These are phyloP conservation scores for Caprella mutica DNA, from an alignment of 2,888 invertebrate genomes.

Conservation along the genomic window DNA sequence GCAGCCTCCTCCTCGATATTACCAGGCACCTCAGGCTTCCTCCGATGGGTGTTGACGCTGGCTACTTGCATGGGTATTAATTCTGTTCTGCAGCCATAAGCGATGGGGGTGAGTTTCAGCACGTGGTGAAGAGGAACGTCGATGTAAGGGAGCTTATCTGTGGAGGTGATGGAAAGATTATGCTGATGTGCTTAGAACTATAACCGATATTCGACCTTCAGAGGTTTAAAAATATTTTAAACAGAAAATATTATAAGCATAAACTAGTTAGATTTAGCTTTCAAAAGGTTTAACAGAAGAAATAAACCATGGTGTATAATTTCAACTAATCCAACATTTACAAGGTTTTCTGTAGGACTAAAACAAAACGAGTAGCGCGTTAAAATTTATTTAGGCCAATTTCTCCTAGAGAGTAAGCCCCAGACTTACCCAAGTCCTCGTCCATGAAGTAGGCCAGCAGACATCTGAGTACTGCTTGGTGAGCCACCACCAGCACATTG, in stretches of 20 bases:
- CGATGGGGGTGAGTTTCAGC: constrained; percentile 76
- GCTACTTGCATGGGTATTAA: constrained; percentile 72
- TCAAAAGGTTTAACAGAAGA: no score
- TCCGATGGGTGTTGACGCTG: constrained; percentile 80
- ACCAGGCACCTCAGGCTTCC: constrained; percentile 49
- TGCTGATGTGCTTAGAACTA: no score
- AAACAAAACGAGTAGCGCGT: no score
- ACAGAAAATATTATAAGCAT: no score
- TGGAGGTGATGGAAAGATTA: constrained; percentile 34
- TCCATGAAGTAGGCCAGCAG: constrained; percentile 85
- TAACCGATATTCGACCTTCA: no score
- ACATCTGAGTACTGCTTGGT: constrained; percentile 81
- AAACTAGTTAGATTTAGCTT: no score
- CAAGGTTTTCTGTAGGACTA: no score
- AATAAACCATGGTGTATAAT: no score
- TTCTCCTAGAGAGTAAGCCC: neutral
- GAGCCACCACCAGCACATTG: constrained; percentile 71
- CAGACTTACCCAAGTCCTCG: constrained; percentile 57
- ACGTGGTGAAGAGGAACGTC: constrained; percentile 78
- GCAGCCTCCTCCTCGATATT: neutral
- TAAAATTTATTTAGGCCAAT: neutral
- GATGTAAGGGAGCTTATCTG: constrained; percentile 75
- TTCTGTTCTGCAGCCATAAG: constrained; percentile 80
- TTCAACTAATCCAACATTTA: no score
- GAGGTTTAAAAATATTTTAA: neutral